Percentiles rank a stretch among this genome's conserved stretches.
Evolutionary conservation across 2,797 vertebrate species (phyloP).

Genomic region (Gallinago solitaria): DNA sequence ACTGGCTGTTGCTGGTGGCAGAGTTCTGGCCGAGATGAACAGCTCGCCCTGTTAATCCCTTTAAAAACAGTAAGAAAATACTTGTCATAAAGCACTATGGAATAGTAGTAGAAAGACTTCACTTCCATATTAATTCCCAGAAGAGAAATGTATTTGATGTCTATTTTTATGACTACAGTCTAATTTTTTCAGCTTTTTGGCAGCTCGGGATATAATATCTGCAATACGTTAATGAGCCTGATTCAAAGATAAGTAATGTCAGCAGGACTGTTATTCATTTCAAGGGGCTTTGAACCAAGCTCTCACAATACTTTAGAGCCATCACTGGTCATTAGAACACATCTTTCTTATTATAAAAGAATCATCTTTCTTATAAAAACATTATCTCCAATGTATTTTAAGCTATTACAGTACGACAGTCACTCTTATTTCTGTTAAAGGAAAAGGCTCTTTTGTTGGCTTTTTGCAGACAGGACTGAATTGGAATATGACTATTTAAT

Average conservation of each 20-base stretch:
- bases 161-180: constrained; percentile 47
- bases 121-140: neutral
- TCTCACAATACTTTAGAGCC: constrained; percentile 30
- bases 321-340: constrained; percentile 16
- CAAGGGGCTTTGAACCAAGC: constrained; percentile 19
- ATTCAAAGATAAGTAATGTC: constrained; percentile 33
- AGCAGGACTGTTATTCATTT: constrained; percentile 25
- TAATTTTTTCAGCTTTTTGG: neutral
- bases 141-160: constrained; percentile 21
- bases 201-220: constrained; percentile 27
- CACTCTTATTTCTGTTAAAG: constrained; percentile 11
- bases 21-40: neutral
- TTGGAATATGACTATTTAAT: neutral
- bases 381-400: constrained; percentile 4
- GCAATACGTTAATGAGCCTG: constrained; percentile 32
- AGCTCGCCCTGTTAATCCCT: neutral
- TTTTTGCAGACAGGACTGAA: neutral
- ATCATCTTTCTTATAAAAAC: constrained; percentile 2
- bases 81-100: neutral
- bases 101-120: neutral
- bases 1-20: neutral
- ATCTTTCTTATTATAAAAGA: neutral
- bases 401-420: constrained; percentile 12
- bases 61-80: neutral
- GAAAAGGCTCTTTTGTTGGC: neutral